Evolutionary conservation across 2,888 invertebrate genomes (phyloP).

Genomic region (Cantharis nigra): DNA sequence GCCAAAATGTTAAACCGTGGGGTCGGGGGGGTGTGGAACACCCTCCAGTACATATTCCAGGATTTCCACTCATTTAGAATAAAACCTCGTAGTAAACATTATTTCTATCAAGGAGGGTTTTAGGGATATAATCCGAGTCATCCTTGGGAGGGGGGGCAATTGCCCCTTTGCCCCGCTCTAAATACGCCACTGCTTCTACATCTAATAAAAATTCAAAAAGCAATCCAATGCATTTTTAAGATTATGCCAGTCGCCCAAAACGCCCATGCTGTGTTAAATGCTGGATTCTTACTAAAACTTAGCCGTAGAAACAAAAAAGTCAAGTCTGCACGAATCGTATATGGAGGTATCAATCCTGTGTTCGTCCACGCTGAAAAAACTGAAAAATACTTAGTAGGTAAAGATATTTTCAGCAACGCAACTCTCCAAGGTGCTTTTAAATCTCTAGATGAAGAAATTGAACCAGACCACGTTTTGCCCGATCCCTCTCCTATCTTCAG

Average conservation of each 20-base stretch:
- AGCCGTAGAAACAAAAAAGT: slow-evolving; percentile 52
- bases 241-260: slow-evolving; percentile 73
- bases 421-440: slow-evolving; percentile 55
- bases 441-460: slow-evolving; percentile 61
- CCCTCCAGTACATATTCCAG: too few species aligned
- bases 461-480: slow-evolving; percentile 64
- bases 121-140: too few species aligned
- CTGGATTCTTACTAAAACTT: slow-evolving; percentile 68
- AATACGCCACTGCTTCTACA: too few species aligned
- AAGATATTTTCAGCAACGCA: slow-evolving; percentile 46
- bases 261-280: slow-evolving; percentile 74
- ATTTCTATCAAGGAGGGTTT: too few species aligned
- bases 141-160: too few species aligned
- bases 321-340: slow-evolving; percentile 62
- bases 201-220: not conserved
- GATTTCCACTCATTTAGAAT: too few species aligned
- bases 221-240: slow-evolving; percentile 51
- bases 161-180: too few species aligned
- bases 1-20: too few species aligned
- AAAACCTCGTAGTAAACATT: too few species aligned
- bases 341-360: slow-evolving; percentile 63
- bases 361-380: slow-evolving; percentile 59
- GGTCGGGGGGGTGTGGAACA: too few species aligned
- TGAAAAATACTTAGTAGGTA: slow-evolving; percentile 56
- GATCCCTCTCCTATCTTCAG: slow-evolving; percentile 71